Base-by-base conservation (phyloP, 92 coral and sea anemone species). In the Plumapathes pennacea region DNA sequence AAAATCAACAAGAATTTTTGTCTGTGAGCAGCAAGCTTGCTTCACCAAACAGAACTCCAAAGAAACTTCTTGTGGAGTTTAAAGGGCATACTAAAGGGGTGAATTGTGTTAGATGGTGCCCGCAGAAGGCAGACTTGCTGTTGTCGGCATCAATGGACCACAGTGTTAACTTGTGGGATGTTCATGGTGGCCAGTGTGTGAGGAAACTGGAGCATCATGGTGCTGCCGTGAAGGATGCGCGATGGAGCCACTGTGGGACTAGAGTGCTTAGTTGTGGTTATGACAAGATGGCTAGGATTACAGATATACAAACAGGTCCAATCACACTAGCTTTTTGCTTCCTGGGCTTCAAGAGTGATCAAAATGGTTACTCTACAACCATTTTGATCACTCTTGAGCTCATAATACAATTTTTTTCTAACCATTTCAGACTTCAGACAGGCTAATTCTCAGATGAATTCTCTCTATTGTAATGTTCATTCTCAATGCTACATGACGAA, bases 91-190 rank as follows among this genome's bases (percentile, higher is more conserved):
- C 82, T 0, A 70, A 76, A 53, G 82, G 84, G 13, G 83, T 91
- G 4, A 83, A 84, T 85, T 73, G 78, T 14, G 65, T 88, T 1
- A 18, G 58, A 22, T 91, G 97, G 97, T 84, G 76, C 68, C 89
- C 92, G 10, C 37, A 46, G 9, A 53, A 45, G 26, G 51, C 46
- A 39, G 76, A 84, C 69, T 38, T 91, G 67, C 80, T 91, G 18
- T 63, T 85, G 23, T 80, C 97, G 6, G 90, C 96, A 5, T 80
- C 97, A 36, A 83, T 91, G 97, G 97, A 91, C 55, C 71, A 77
- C 6, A 32, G 57, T 21, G 89, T 91, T 1, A 70, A 64, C 19
- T 56, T 91, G 20, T 88, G 97, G 97, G 90, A 91, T 53, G 73
- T 80, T 15, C 45, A 69, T n/a, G 55, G 38, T 33, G 82, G 77